phyloP scores from a whole-genome alignment of 37 sponge, comb jelly and placozoan genomes.

The Oopsacas minuta region DNA sequence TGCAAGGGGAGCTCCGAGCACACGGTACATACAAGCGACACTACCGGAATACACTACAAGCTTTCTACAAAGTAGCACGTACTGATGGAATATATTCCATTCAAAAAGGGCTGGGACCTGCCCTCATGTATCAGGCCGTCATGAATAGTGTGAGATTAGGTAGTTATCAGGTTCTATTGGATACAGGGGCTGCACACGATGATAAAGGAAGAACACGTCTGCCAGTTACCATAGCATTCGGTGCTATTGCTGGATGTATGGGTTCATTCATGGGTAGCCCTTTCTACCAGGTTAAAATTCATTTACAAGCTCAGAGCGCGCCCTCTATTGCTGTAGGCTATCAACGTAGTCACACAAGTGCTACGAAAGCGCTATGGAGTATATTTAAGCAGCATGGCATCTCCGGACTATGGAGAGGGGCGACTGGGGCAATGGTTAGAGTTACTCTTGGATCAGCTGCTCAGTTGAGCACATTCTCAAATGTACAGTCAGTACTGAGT shows the following conservation, averaged over 20 bases:
- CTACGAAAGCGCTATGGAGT: neutral
- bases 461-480: constrained; percentile 2
- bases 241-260: neutral
- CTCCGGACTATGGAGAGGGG: constrained; percentile 1
- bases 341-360: neutral
- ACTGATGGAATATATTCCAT: neutral
- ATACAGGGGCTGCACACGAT: neutral
- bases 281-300: neutral
- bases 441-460: constrained; percentile 2
- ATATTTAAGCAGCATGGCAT: neutral
- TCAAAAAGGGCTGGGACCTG: neutral
- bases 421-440: neutral
- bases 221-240: neutral
- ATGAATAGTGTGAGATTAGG: constrained; percentile 3
- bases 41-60: constrained; percentile 3
- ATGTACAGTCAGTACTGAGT: neutral
- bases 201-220: neutral
- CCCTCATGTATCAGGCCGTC: neutral
- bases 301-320: constrained; percentile 1
- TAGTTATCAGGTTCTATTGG: neutral
- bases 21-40: neutral
- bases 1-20: constrained; percentile 1
- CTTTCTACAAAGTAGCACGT: neutral
- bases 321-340: constrained; percentile 4
- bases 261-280: neutral